Base-by-base conservation (phyloP, 2,797 vertebrate species). In the Ceryle rudis region DNA sequence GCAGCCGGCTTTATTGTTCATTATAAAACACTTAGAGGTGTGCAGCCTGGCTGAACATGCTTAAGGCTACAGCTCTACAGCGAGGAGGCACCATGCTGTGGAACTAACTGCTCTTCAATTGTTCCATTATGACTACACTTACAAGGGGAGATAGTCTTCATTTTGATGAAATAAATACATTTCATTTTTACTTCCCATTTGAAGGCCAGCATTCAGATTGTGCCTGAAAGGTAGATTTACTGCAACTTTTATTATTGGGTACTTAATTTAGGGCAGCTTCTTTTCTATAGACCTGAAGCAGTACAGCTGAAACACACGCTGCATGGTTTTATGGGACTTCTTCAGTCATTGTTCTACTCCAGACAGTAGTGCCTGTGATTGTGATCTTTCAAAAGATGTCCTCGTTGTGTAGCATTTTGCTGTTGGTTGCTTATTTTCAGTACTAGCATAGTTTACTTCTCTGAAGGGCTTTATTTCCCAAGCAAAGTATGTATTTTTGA, bases 221-320 rank as follows among this genome's bases (percentile, higher is more conserved):
- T 19, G 92, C 54, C 84, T 66, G 65, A 96, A 93, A 95, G 79
- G 81, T 88, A 62, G 81, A 93, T 96, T 94, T 91, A 93, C 85
- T 74, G 80, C 33, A 41, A 85, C 57, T 96, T 95, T 96, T 96
- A 91, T 85, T 86, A 12, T 75, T 46, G 58, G 65, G 79, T 81
- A 44, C 82, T 95, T 96, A 74, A 86, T 92, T 95, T 83, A 83
- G 94, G 89, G 51, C 19, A 57, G 79, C 41, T 92, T 88, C 72
- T 89, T 83, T 57, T 62, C 25, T 25, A 5, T 39, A 41, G 84
- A 31, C 65, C 84, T 44, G 55, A 54, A 93, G 64, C 3, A 29
- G 88, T 65, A 37, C 47, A 62, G 91, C 77, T 57, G 52, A 75
- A 92, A 64, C 74, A 72, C 42, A 46, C 4, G 12, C 44, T 69